Evolutionary conservation across 1,140 invertebrate species (phyloP).

Genomic region (Caenorhabditis brenneri): DNA sequence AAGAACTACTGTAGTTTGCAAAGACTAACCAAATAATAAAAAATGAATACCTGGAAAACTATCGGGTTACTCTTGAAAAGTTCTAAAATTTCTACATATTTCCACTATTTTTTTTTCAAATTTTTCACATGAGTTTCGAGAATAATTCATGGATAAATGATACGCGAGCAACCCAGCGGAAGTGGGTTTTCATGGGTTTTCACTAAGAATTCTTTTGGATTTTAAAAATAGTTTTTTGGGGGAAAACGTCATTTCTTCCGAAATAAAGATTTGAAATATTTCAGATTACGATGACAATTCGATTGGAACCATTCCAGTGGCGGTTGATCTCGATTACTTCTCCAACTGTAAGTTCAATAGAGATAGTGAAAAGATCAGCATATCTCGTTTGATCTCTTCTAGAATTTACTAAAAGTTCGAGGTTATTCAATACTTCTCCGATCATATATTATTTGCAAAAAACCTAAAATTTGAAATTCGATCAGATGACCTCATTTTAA

Average conservation of each 20-base stretch:
- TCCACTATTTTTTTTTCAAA: background rate
- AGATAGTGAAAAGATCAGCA: background rate
- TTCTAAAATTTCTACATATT: background rate
- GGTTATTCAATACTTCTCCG: background rate
- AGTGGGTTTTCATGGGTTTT: background rate
- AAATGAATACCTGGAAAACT: background rate
- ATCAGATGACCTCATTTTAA: background rate
- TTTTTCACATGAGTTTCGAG: background rate
- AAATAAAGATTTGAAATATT: background rate
- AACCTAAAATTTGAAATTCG: background rate
- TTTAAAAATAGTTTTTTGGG: background rate
- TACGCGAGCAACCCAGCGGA: background rate
- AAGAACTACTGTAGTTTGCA: background rate
- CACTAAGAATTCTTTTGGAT: background rate
- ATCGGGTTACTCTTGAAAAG: background rate
- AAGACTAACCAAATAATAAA: background rate
- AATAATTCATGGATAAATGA: conserved; percentile 14
- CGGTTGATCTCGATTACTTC: background rate
- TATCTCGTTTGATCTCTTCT: background rate
- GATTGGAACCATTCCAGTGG: conserved; percentile 12
- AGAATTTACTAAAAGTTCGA: background rate
- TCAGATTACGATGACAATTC: conserved; percentile 34
- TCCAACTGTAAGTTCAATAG: background rate
- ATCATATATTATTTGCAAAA: background rate
- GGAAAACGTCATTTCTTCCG: background rate